These are phyloP conservation scores for Macaria notata DNA, from an alignment of 2,888 invertebrate genomes.

Conservation along the genomic window DNA sequence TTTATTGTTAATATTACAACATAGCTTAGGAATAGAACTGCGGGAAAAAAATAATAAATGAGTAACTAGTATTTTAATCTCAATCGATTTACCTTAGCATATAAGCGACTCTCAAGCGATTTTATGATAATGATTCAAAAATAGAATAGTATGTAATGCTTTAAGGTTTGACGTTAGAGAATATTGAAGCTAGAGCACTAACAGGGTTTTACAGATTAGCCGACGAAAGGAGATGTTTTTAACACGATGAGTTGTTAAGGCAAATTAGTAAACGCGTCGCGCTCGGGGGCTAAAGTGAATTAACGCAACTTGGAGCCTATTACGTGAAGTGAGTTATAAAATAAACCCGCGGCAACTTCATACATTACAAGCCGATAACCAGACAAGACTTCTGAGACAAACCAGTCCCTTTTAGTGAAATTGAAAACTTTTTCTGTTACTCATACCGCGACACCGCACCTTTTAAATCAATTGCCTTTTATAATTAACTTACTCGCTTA, in stretches of 20 bases:
- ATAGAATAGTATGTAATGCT: too few species aligned
- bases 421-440: slow-evolving; percentile 83
- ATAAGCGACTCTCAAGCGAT: too few species aligned
- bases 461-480: slow-evolving; percentile 82
- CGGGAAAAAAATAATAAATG: too few species aligned
- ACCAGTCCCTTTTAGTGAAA: slow-evolving; percentile 83
- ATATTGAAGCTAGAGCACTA: not conserved
- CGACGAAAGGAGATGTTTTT: slow-evolving; percentile 38
- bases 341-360: slow-evolving; percentile 79
- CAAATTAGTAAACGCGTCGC: slow-evolving; percentile 59
- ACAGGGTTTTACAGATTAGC: slow-evolving; percentile 5
- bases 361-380: slow-evolving; percentile 83
- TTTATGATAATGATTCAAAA: too few species aligned
- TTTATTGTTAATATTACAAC: too few species aligned
- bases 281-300: slow-evolving; percentile 62
- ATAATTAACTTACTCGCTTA: slow-evolving; percentile 79
- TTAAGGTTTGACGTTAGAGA: too few species aligned
- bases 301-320: slow-evolving; percentile 72
- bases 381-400: slow-evolving; percentile 82
- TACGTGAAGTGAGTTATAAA: slow-evolving; percentile 81
- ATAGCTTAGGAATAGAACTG: too few species aligned
- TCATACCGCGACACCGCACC: slow-evolving; percentile 78
- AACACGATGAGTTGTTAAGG: slow-evolving; percentile 41
- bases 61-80: too few species aligned
- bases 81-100: too few species aligned